Evolutionary conservation across 2,797 vertebrate genomes (phyloP).

Genomic region (Sparus aurata): DNA sequence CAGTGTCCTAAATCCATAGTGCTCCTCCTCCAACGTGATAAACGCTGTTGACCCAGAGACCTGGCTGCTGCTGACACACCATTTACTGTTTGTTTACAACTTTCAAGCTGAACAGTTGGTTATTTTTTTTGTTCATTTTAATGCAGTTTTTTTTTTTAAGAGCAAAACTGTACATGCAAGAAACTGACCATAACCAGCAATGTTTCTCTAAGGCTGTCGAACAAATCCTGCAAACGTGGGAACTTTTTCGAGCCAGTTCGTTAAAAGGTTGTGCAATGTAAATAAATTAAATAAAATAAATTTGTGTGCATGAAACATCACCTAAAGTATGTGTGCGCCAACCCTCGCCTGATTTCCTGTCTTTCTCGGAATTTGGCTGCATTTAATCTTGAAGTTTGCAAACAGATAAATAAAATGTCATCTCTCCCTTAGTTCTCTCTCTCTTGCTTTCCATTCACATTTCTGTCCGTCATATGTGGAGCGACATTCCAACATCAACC

Average conservation of each 20-base stretch:
- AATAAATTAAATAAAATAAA: too few relatives aligned
- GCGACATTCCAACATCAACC: neutral
- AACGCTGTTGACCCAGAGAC: conserved; percentile 1
- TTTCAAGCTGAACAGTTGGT: neutral
- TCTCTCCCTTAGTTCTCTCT: neutral
- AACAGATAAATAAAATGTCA: neutral
- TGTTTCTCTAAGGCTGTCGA: neutral
- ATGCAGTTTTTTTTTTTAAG: neutral
- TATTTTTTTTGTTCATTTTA: neutral
- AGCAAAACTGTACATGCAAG: neutral
- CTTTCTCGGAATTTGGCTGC: neutral
- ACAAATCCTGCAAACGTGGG: neutral
- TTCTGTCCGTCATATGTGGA: neutral
- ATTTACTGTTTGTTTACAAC: neutral
- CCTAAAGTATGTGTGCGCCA: neutral
- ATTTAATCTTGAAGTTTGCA: neutral
- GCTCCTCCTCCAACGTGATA: conserved; percentile 1
- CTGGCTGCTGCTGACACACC: conserved; percentile 2
- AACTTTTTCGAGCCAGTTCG: neutral
- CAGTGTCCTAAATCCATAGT: conserved; percentile 12
- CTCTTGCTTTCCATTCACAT: neutral
- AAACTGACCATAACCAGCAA: neutral
- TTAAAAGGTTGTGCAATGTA: neutral
- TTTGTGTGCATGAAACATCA: neutral
- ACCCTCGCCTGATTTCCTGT: neutral